These are phyloP conservation scores for Chrysotoxum bicinctum DNA, from an alignment of 2,888 invertebrate species.

Conservation along the genomic window DNA sequence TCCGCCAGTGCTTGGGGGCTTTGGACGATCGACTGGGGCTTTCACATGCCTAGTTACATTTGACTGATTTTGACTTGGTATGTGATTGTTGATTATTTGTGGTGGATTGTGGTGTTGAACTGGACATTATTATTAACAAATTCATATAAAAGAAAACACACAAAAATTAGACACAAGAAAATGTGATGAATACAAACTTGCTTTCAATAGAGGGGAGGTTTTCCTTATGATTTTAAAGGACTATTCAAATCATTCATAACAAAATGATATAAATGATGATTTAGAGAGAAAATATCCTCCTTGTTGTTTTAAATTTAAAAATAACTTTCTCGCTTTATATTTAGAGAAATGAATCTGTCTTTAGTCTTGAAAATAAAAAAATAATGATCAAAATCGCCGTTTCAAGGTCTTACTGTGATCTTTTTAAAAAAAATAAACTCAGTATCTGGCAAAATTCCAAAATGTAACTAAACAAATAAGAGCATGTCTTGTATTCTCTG, in stretches of 20 bases:
- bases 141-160: constrained; percentile 35
- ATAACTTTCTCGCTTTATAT: not conserved
- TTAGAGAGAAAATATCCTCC: not conserved
- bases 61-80: constrained; percentile 70
- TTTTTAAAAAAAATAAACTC: constrained; percentile 52
- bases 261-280: not conserved
- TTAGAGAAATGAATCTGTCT: not conserved
- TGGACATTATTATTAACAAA: constrained; percentile 61
- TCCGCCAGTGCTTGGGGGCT: constrained; percentile 86
- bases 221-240: too few relatives aligned
- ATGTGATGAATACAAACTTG: not conserved
- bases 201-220: not conserved
- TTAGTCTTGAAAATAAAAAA: not conserved
- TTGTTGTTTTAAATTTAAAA: not conserved
- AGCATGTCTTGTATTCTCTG: not conserved
- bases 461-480: not conserved
- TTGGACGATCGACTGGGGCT: constrained; percentile 88
- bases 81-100: constrained; percentile 73
- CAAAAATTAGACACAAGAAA: constrained; percentile 44
- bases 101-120: constrained; percentile 74
- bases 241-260: not conserved
- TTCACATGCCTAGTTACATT: constrained; percentile 85
- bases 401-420: constrained; percentile 48
- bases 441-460: constrained; percentile 33
- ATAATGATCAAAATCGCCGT: not conserved